Evolutionary conservation across 2,113 vertebrate species (phyloP), one percentile per base, ranked within the genome.

Genomic region (Ia io): DNA sequence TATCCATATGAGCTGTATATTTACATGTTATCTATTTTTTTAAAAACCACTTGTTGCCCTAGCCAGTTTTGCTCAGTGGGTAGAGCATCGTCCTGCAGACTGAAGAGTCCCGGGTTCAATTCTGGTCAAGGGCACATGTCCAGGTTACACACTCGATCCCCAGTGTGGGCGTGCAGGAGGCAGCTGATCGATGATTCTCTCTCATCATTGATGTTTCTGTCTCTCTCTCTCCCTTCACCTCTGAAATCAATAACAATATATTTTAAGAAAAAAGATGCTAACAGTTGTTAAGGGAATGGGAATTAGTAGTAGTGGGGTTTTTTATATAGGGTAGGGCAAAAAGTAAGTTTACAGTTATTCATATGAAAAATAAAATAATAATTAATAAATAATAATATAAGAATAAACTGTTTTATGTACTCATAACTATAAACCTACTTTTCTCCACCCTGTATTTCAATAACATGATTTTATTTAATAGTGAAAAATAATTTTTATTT

Each of bases 381-480:
- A 25, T 89, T 65, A 32, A 30, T 84, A 44, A 73, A 23, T 92
- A 47, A 47, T 44, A 47, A 76, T 49, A 49, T 9, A 49, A 49
- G 30, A 49, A 49, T 76, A 76, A 49, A 76, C 9, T 76, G 28
- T 76, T 76, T 49, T 16, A 11, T 49, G 44, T 76, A 32, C 17
- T 76, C 28, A 9, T 30, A 77, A 49, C 44, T 77, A 20, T 49
- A 77, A 49, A 49, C 74, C 9, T 77, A 77, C 44, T 77, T 49
- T 77, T 77, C 17, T 32, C 47, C 10, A 51, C 47, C 44, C 47
- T 51, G 3, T 77, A 79, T 88, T 93, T 79, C 30, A 91, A 30
- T 84, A 84, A 59, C 7, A 42, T 70, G 74, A 94, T 74, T 94
- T 85, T 86, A 70, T 86, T 90, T 94, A 83, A 77, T 9, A 44